Base-by-base conservation (phyloP, 2,888 invertebrate genomes). In the Rosalia funebris region DNA sequence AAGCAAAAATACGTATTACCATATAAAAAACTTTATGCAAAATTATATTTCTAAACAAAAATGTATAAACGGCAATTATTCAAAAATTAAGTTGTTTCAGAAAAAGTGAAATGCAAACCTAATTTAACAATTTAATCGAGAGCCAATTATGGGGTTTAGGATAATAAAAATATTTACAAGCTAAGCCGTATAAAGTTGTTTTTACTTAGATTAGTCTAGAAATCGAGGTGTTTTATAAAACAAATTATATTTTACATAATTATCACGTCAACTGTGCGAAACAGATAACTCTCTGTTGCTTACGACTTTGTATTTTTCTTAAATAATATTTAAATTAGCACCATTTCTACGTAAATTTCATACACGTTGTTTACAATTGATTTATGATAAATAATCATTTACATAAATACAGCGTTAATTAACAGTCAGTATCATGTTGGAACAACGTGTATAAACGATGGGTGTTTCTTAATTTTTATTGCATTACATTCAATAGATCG, bases 301-400 rank as follows among this genome's bases (percentile, higher is more conserved):
- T n/a, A 36, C 48, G 12, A 50, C 20, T 20, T 39, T 15, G 2
- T 25, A 9, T 3, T 25, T 39, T 48, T 20, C 20, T 39, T 15
- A 10, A 25, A 50, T 25, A 39, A 39, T 16, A 37, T 14, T 14
- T 39, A 50, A 50, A 50, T 50, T 50, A 50, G 50, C 39, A 39
- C 2, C 5, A n/a, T n/a, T n/a, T 34, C 10, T 34, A 34, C 34
- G 34, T 34, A 34, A 34, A 34, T 11, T 34, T 34, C 34, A 37
- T 14, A 25, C 25, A 39, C 20, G 39, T 50, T 25, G 31, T 50
- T 39, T 39, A 39, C 11, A 39, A 39, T 19, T 39, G 37, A 50
- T 50, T 39, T 25, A 15, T 14, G 25, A 50, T 48, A 48, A 48
- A 48, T 19, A 50, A 39, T 19, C 20, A 50, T 39, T 20, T n/a